Evolutionary conservation across 2,888 invertebrate genomes (phyloP).

Genomic region (Danaus chrysippus): DNA sequence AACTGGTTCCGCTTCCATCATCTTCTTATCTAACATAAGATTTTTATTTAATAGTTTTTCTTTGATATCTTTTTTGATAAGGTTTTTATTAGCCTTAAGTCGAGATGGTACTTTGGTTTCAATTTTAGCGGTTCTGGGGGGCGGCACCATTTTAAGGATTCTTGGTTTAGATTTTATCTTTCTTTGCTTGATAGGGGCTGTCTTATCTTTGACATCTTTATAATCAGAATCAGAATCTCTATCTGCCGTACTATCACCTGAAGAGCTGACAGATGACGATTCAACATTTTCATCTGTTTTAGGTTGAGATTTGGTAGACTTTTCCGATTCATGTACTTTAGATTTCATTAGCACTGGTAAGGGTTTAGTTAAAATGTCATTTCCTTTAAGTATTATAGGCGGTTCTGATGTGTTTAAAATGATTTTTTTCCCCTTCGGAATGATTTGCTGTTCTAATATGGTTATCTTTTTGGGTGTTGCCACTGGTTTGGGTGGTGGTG

Average conservation of each 20-base stretch:
- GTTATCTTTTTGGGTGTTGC: slow-evolving; percentile 71
- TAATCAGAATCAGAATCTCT: slow-evolving; percentile 82
- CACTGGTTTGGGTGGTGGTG: slow-evolving; percentile 65
- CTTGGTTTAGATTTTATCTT: slow-evolving; percentile 62
- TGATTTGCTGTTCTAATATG: slow-evolving; percentile 70
- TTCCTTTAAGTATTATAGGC: slow-evolving; percentile 60
- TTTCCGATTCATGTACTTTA: slow-evolving; percentile 49
- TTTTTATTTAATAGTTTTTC: slow-evolving; percentile 58
- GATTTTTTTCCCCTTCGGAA: slow-evolving; percentile 74
- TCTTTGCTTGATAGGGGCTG: slow-evolving; percentile 50
- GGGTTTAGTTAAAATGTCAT: slow-evolving; percentile 62
- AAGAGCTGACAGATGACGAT: slow-evolving; percentile 68
- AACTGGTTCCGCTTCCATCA: slow-evolving; percentile 37
- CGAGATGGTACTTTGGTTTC: slow-evolving; percentile 57
- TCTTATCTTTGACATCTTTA: slow-evolving; percentile 67
- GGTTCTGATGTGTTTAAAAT: slow-evolving; percentile 57
- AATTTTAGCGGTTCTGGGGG: slow-evolving; percentile 47
- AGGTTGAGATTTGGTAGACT: slow-evolving; percentile 47
- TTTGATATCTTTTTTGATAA: slow-evolving; percentile 57
- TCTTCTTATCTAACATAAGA: slow-evolving; percentile 48
- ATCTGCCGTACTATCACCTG: slow-evolving; percentile 78
- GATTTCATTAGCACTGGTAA: slow-evolving; percentile 52
- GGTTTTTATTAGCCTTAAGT: slow-evolving; percentile 52
- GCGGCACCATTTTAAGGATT: slow-evolving; percentile 53
- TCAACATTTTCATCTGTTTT: slow-evolving; percentile 74